Evolutionary conservation across 2,113 vertebrate species (phyloP).

Genomic region (Nannobrachium achirus): DNA sequence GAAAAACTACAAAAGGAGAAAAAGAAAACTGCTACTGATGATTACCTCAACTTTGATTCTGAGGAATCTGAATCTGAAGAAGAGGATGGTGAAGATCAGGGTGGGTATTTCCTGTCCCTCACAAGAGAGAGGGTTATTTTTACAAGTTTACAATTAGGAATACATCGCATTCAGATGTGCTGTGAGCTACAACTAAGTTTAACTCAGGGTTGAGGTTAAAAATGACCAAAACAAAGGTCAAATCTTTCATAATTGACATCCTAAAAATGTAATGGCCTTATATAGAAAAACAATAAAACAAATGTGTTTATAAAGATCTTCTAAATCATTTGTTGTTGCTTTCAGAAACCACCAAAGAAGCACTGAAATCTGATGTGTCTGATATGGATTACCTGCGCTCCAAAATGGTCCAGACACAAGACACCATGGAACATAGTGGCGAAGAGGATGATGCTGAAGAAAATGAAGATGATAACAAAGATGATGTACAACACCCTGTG

Average conservation of each 20-base stretch:
- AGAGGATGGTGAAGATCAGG: conserved; percentile 42
- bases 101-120: no score
- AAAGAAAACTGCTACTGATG: conserved; percentile 65
- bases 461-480: conserved; percentile 9
- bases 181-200: background rate
- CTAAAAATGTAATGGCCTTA: no score
- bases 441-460: conserved; percentile 25
- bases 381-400: conserved; percentile 97
- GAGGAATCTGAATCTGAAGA: conserved; percentile 78
- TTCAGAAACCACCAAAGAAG: conserved; percentile 68
- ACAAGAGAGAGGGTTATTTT: no score
- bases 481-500: conserved; percentile 16
- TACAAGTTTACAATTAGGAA: no score
- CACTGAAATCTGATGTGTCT: conserved; percentile 81
- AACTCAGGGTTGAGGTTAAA: no score
- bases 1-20: conserved; percentile 42
- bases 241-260: no score
- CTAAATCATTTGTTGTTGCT: conserved; percentile 11
- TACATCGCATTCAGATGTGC: no score
- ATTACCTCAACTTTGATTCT: conserved; percentile 97
- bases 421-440: conserved; percentile 46
- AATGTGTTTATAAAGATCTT: background rate
- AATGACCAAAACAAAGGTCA: no score
- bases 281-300: no score
- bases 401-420: conserved; percentile 81